Evolutionary conservation across 2,113 vertebrate species (phyloP).

Genomic region (Mus spicilegus): DNA sequence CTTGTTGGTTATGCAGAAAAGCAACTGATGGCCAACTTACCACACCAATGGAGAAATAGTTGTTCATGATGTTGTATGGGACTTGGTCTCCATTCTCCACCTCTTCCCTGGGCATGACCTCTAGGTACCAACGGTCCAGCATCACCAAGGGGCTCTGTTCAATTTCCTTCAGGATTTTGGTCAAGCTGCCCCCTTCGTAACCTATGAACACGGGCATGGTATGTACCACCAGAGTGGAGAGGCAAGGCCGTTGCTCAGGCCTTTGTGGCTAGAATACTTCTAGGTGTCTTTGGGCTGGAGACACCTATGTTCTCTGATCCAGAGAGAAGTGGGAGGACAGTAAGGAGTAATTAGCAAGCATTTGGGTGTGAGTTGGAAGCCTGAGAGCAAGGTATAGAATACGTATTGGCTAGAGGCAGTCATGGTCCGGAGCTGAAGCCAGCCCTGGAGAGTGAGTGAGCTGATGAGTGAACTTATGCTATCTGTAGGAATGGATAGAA

Average conservation of each 20-base stretch:
- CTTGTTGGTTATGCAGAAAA: not conserved
- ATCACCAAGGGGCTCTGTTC: constrained; percentile 90
- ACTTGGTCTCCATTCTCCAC: constrained; percentile 93
- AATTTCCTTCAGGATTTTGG: constrained; percentile 89
- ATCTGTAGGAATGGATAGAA: not conserved
- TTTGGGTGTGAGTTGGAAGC: not conserved
- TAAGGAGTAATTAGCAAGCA: not conserved
- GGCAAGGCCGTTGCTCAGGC: not conserved
- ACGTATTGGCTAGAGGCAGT: not conserved
- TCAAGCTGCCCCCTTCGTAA: constrained; percentile 89
- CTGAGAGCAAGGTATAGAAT: not conserved
- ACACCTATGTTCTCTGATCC: not conserved
- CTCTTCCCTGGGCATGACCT: constrained; percentile 92
- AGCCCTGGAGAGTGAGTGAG: not conserved
- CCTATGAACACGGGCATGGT: constrained; percentile 73
- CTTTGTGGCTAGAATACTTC: not conserved
- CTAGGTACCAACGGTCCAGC: constrained; percentile 96
- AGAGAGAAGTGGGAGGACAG: not conserved
- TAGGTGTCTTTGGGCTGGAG: not conserved
- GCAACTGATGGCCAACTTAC: constrained; percentile 85
- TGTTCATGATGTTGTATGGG: constrained; percentile 96
- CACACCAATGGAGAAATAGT: constrained; percentile 98
- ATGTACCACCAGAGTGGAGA: constrained; percentile 26
- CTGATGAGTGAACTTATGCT: not conserved
- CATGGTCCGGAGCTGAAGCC: not conserved